Evolutionary conservation across 2,113 vertebrate species (phyloP), one percentile per base, ranked within the genome.

Genomic region (Platycercus adscitus): DNA sequence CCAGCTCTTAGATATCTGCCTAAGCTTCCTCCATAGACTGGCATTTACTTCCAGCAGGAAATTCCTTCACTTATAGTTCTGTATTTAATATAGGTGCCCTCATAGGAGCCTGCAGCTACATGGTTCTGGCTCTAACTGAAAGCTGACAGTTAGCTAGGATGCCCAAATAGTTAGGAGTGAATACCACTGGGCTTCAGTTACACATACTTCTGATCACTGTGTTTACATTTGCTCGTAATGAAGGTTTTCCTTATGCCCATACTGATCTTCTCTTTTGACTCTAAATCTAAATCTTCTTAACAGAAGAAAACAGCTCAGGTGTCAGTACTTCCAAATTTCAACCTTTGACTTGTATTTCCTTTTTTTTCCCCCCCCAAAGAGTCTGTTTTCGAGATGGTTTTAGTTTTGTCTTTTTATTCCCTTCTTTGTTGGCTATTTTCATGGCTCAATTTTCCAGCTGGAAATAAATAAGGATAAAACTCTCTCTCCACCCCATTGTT

Each of bases 381-480:
- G 6, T 44, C 56, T 49, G 17, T 81, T 86, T 69, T 63, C 76
- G 68, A 55, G 25, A 58, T 20, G 25, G 7, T 61, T 61, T 55
- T 18, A 19, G 6, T 24, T 28, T 10, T 43, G 43, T 43, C 43
- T 37, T 3, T 37, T 56, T 24, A 37, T 25, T 8, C 23, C 33
- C 25, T 26, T 4, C 10, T 77, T 78, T 71, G 13, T 47, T 90
- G 60, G 39, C 35, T 95, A 10, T 89, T 94, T 88, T 64, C 55
- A 33, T 46, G 11, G 33, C 26, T 96, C 1, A 0, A 26, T 95
- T 91, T 89, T 90, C 81, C 39, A 47, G 82, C 53, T 83, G 56
- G 70, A 93, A 94, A 91, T 77, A 93, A 91, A 75, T 81, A 88
- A 94, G 66, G 56, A 82, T 88, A 63, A 80, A 89, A 47, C 0